Percentiles rank a stretch among this genome's conserved stretches.
These are phyloP conservation scores for Riparia riparia DNA, from an alignment of 2,113 vertebrate genomes.

Conservation along the genomic window DNA sequence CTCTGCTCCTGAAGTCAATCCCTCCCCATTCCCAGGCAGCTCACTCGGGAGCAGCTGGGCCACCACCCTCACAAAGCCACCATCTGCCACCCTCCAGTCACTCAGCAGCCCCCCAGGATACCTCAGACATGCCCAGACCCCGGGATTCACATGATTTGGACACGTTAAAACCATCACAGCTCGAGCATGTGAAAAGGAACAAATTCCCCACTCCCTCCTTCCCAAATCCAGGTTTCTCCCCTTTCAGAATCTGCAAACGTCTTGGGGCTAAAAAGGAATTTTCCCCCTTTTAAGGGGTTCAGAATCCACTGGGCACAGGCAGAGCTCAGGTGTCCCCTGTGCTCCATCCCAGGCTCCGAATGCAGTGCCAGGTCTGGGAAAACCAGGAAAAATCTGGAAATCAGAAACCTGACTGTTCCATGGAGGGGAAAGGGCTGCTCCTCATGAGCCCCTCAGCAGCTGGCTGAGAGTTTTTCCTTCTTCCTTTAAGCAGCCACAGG, in stretches of 20 bases:
- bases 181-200: accelerated
- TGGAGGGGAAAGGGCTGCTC: neutral
- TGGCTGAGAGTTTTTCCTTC: neutral
- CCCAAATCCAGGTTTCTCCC: neutral
- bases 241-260: too few species aligned
- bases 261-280: accelerated
- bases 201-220: neutral
- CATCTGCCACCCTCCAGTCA: neutral
- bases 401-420: neutral
- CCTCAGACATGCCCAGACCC: neutral
- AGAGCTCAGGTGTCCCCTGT: neutral
- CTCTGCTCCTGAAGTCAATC: neutral
- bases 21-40: neutral
- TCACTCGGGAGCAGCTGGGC: neutral
- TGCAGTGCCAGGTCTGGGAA: accelerated
- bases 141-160: accelerated
- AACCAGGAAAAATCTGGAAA: neutral
- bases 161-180: neutral
- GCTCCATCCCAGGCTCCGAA: neutral
- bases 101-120: neutral
- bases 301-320: accelerated
- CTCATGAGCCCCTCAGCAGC: accelerated
- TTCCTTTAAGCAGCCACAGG: accelerated
- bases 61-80: neutral
- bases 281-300: neutral